phyloP scores from a whole-genome alignment of 2,888 invertebrate species.

The Dascillus cervinus region DNA sequence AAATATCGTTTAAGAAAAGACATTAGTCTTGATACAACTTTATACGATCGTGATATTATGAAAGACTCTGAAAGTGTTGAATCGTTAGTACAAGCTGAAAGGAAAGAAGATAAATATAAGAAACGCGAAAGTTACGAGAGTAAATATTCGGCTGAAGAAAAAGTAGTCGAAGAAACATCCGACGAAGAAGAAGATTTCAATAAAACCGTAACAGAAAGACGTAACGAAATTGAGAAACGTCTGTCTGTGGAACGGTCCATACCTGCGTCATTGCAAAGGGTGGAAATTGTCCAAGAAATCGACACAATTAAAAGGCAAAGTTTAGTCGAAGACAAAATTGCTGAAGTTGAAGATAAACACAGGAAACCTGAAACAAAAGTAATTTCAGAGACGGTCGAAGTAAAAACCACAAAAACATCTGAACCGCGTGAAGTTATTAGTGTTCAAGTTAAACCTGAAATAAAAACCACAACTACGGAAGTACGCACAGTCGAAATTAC shows the following conservation, averaged over 20 bases:
- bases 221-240: slow-evolving; percentile 67
- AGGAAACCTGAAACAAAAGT: slow-evolving; percentile 22
- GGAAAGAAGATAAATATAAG: too few relatives aligned
- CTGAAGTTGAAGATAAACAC: slow-evolving; percentile 44
- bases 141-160: slow-evolving; percentile 76
- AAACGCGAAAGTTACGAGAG: slow-evolving; percentile 54
- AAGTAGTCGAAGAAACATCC: slow-evolving; percentile 54
- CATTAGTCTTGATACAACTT: slow-evolving; percentile 41
- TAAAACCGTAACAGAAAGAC: slow-evolving; percentile 67
- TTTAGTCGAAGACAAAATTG: slow-evolving; percentile 45
- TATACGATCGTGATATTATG: slow-evolving; percentile 60
- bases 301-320: slow-evolving; percentile 59
- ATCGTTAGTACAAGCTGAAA: slow-evolving; percentile 41
- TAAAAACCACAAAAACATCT: slow-evolving; percentile 23
- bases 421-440: slow-evolving; percentile 6
- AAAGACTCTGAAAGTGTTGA: slow-evolving; percentile 53
- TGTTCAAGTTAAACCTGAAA: slow-evolving; percentile 5
- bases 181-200: slow-evolving; percentile 56
- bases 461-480: slow-evolving; percentile 24
- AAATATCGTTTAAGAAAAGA: slow-evolving; percentile 48
- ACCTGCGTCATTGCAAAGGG: slow-evolving; percentile 65
- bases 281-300: slow-evolving; percentile 66
- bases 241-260: slow-evolving; percentile 60
- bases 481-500: slow-evolving; percentile 31
- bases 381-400: slow-evolving; percentile 46